Evolutionary conservation across 2,113 vertebrate species (phyloP).

Genomic region (Garra rufa): DNA sequence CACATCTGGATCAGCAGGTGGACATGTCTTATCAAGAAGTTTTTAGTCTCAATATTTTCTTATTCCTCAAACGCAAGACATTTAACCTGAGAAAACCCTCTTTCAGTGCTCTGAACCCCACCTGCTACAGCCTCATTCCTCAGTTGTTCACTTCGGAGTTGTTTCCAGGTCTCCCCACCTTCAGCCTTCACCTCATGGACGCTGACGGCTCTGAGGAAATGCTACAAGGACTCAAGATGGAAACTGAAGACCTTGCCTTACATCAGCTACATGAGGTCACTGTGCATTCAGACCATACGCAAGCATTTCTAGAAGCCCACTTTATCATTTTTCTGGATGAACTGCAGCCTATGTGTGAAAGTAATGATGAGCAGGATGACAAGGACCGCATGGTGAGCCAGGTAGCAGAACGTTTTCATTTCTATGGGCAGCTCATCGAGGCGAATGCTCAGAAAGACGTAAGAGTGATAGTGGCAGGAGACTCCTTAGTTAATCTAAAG

Average conservation of each 20-base stretch:
- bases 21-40: background rate
- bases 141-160: conserved; percentile 78
- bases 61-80: background rate
- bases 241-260: conserved; percentile 78
- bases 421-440: conserved; percentile 82
- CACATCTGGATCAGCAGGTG: conserved; percentile 92
- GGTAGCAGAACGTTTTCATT: conserved; percentile 70
- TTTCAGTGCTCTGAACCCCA: conserved; percentile 78
- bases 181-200: conserved; percentile 86
- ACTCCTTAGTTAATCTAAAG: conserved; percentile 82
- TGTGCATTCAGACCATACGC: conserved; percentile 71
- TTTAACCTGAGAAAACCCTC: background rate
- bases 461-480: conserved; percentile 83
- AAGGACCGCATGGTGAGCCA: conserved; percentile 60
- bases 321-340: conserved; percentile 87
- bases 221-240: conserved; percentile 72
- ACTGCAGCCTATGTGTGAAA: background rate
- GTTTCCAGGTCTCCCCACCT: conserved; percentile 72
- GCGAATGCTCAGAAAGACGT: conserved; percentile 75
- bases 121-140: conserved; percentile 82
- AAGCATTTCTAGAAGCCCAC: conserved; percentile 81
- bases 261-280: conserved; percentile 77
- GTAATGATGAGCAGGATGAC: conserved; percentile 44
- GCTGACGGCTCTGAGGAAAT: conserved; percentile 55
- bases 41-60: background rate